These are phyloP conservation scores for Zhuqinia jingwanae DNA, from an alignment of 2,888 invertebrate genomes.

Conservation along the genomic window DNA sequence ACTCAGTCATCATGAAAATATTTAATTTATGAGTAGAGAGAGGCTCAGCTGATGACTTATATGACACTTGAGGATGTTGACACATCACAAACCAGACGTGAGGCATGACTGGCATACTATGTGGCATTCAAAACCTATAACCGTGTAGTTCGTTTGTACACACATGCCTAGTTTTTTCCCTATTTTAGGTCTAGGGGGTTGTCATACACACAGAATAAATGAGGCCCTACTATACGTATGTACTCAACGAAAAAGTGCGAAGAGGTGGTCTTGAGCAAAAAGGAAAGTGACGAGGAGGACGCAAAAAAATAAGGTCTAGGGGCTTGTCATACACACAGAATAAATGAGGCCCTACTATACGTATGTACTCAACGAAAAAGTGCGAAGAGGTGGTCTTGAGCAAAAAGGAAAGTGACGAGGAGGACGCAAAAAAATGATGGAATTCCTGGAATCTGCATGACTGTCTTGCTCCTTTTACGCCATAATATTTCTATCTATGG, in stretches of 20 bases:
- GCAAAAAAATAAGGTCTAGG: background rate
- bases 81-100: conserved; percentile 12
- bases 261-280: background rate
- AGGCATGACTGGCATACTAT: conserved; percentile 5
- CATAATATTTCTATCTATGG: background rate
- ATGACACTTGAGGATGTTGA: conserved; percentile 43
- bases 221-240: too few species aligned
- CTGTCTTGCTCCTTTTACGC: background rate
- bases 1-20: conserved; percentile 18
- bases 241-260: too few species aligned
- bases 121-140: background rate
- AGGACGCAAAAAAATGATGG: too few species aligned
- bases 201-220: background rate
- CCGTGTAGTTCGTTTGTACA: background rate
- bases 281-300: background rate
- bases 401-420: background rate
- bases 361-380: too few species aligned
- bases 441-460: background rate
- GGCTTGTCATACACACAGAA: background rate
- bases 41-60: background rate
- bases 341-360: too few species aligned
- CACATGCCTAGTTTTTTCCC: background rate
- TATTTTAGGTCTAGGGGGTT: background rate
- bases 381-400: background rate
- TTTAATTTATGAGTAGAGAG: conserved; percentile 24